A percentile compares a stretch with the other conserved stretches of the same genome.
phyloP scores from a whole-genome alignment of 2,113 vertebrate species.

The Tangachromis dhanisi region DNA sequence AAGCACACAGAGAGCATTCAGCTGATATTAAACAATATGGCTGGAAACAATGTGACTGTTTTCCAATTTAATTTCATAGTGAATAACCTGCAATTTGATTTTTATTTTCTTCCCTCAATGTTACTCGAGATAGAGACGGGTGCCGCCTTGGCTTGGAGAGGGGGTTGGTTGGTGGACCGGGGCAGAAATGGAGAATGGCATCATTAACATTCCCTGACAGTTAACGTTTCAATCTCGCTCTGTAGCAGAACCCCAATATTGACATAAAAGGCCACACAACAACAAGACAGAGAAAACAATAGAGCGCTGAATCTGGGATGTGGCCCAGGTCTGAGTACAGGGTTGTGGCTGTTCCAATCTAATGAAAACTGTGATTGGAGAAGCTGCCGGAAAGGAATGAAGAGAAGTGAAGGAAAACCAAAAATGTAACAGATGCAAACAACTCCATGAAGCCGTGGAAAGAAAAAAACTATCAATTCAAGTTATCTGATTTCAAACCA shows the following conservation, averaged over 20 bases:
- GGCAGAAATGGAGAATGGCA: conserved; percentile 55
- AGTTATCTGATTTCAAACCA: not conserved
- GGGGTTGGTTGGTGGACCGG: not conserved
- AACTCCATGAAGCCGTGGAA: not conserved
- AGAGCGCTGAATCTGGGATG: conserved; percentile 11
- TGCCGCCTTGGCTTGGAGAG: not conserved
- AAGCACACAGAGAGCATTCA: conserved; percentile 48
- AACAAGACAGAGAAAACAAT: not conserved
- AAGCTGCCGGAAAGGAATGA: not conserved
- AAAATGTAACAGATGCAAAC: not conserved
- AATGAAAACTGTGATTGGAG: conserved; percentile 51
- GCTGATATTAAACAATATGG: conserved; percentile 69
- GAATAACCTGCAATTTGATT: conserved; percentile 73
- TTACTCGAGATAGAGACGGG: conserved; percentile 11
- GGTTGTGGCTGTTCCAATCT: conserved; percentile 31
- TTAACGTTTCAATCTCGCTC: conserved; percentile 66
- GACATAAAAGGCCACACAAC: conserved; percentile 56
- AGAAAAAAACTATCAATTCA: not conserved
- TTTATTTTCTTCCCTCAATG: conserved; percentile 28
- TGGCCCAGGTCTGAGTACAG: not conserved
- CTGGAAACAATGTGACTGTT: conserved; percentile 59
- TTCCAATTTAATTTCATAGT: conserved; percentile 73
- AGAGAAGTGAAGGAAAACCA: not conserved
- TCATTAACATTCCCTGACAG: conserved; percentile 70
- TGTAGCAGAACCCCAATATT: conserved; percentile 43